Base-by-base conservation (phyloP, 2,888 invertebrate genomes). In the Eurytoma californica region DNA sequence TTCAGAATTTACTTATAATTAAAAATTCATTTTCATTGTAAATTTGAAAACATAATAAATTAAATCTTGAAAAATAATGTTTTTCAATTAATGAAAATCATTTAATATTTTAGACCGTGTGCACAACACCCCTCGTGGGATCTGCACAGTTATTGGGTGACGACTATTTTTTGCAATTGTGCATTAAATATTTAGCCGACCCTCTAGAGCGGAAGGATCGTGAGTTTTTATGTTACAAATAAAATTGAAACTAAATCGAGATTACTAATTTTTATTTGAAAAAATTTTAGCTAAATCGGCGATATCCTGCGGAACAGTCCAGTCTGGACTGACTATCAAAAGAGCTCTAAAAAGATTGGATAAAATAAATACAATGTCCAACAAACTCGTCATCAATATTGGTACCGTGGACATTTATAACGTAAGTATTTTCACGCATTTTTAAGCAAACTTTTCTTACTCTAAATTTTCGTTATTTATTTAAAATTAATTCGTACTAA, bases 121-220 rank as follows among this genome's bases (percentile, higher is more conserved):
- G 20, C 16, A 39, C 63, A 16, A 84, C 83, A 28, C 87, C 87
- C 3, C 72, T 85, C 2, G 79, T 85, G 0, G 82, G 82, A n/a
- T 82, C 82, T 2, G 83, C 82, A 2, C 87, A 87, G 72, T 57
- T 88, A n/a, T 84, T 88, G 5, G 88, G 87, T 0, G 87, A 88
- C 18, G 88, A 88, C 60, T 88, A 87, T 57, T 87, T 87, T n/a
- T 72, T 88, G 2, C 87, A 88, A 82, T 39, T 87, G 0, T 84
- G 85, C 2, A 86, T 87, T 16, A 83, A 86, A 55, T 84, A 87
- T 80, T 47, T 86, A 4, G 67, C 79, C 0, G 83, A 72, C 1
- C 79, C 83, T 0, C 75, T 86, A 7, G 84, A 83, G 83, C 83
- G 86, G 53, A 82, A 82, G 30, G 66, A 58, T 58, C 82, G 87